Percentiles rank a stretch among this genome's conserved stretches.
Evolutionary conservation across 1,140 invertebrate species (phyloP).

Genomic region (Pteromalus puparum): DNA sequence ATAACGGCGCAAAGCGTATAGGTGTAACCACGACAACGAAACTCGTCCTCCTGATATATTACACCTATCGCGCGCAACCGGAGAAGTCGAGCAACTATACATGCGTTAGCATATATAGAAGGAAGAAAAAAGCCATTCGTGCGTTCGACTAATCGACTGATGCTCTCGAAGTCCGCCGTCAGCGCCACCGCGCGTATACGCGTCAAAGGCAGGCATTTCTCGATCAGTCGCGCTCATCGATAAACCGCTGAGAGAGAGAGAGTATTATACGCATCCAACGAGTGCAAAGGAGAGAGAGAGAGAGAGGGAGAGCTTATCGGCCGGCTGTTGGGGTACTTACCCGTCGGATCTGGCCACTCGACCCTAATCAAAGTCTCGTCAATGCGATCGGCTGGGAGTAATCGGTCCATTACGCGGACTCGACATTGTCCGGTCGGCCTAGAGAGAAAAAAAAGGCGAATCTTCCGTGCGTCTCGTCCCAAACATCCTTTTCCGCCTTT

Average conservation of each 20-base stretch:
- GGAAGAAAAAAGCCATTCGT: background rate
- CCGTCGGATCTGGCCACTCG: conserved; percentile 73
- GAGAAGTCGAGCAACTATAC: background rate
- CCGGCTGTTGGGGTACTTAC: conserved; percentile 65
- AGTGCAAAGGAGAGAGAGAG: background rate
- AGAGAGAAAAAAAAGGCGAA: conserved; percentile 35
- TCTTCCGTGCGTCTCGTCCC: conserved; percentile 55
- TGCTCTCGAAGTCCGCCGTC: background rate
- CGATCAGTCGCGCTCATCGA: conserved; percentile 17
- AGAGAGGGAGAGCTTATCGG: conserved; percentile 55
- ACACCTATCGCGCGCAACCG: no score
- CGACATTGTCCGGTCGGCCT: conserved; percentile 66
- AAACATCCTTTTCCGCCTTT: conserved; percentile 61
- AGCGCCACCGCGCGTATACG: background rate
- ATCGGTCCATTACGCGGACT: conserved; percentile 73
- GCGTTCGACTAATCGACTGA: conserved; percentile 18
- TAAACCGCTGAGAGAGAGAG: conserved; percentile 16
- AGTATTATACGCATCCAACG: conserved; percentile 22
- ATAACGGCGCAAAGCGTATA: background rate
- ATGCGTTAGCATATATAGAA: background rate
- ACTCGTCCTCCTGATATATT: background rate
- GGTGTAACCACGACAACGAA: no score
- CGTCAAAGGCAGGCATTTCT: conserved; percentile 28
- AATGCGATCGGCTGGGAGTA: conserved; percentile 71
- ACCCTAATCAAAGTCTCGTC: conserved; percentile 77